Conservation (phyloP, 2,888 invertebrate species). For the Aspidapion aeneum region DNA sequence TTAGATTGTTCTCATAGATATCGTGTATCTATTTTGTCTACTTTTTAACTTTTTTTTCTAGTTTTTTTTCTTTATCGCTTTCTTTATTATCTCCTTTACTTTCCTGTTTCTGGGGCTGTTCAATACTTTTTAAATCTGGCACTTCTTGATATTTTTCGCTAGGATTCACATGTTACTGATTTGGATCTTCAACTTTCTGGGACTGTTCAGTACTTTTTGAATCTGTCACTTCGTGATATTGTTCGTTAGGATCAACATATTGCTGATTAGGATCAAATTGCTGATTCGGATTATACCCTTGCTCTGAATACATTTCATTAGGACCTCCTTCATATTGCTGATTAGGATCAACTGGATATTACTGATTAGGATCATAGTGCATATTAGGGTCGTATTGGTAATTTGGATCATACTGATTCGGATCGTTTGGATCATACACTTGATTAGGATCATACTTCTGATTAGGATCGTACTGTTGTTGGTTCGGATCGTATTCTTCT, state of each 20-base stretch:
- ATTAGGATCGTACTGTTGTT: conserved; percentile 27
- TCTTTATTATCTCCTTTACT: not conserved
- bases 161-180: too few relatives aligned
- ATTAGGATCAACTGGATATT: conserved; percentile 20
- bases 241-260: conserved; percentile 15
- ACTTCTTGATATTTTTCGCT: not conserved
- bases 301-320: conserved; percentile 8
- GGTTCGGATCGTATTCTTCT: too few relatives aligned
- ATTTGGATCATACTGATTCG: conserved; percentile 18
- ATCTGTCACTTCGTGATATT: too few relatives aligned
- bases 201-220: too few relatives aligned
- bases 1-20: too few relatives aligned
- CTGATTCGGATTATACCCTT: conserved; percentile 30
- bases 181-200: too few relatives aligned
- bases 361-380: conserved; percentile 33
- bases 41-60: not conserved
- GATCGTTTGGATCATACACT: conserved; percentile 24
- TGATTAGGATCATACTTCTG: conserved; percentile 25
- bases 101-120: not conserved
- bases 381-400: conserved; percentile 41
- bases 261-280: conserved; percentile 18
- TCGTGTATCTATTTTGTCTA: too few relatives aligned
- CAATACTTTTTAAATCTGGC: not conserved
- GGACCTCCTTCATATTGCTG: conserved; percentile 19
- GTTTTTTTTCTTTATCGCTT: not conserved